Evolutionary conservation across 2,888 invertebrate species (phyloP).

Genomic region (Andrena praecox): DNA sequence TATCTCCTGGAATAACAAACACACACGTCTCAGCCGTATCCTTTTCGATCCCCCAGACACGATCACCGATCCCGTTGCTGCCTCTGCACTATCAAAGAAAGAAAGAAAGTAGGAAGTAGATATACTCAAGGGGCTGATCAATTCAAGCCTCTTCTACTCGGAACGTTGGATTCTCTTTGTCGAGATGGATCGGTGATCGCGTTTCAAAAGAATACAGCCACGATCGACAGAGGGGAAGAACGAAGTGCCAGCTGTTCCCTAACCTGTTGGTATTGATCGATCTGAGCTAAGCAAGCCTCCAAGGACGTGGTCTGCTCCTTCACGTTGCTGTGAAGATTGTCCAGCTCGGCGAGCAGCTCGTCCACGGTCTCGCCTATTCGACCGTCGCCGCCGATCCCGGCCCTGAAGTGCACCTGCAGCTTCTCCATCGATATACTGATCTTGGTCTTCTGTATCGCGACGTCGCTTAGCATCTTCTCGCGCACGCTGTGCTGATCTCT

Average conservation of each 20-base stretch:
- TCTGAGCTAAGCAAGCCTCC: conserved; percentile 92
- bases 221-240: background rate
- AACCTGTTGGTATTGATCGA: conserved; percentile 93
- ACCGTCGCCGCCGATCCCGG: conserved; percentile 92
- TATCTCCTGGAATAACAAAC: conserved; percentile 88
- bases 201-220: conserved; percentile 45
- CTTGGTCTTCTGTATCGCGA: conserved; percentile 95
- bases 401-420: conserved; percentile 95
- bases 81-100: background rate
- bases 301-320: conserved; percentile 89
- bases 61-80: conserved; percentile 33
- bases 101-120: background rate
- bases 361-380: conserved; percentile 91
- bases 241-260: conserved; percentile 48
- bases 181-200: conserved; percentile 31
- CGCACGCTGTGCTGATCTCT: conserved; percentile 94
- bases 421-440: conserved; percentile 95
- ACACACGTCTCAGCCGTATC: conserved; percentile 32
- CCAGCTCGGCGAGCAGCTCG: conserved; percentile 90
- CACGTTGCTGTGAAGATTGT: conserved; percentile 88
- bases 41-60: conserved; percentile 1
- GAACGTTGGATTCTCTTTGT: background rate
- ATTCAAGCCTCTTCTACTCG: background rate
- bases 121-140: background rate
- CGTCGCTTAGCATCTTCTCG: conserved; percentile 94